A percentile compares a stretch with the other conserved stretches of the same genome.
phyloP scores from a whole-genome alignment of 2,888 invertebrate genomes.

The Hartigia nigra region DNA sequence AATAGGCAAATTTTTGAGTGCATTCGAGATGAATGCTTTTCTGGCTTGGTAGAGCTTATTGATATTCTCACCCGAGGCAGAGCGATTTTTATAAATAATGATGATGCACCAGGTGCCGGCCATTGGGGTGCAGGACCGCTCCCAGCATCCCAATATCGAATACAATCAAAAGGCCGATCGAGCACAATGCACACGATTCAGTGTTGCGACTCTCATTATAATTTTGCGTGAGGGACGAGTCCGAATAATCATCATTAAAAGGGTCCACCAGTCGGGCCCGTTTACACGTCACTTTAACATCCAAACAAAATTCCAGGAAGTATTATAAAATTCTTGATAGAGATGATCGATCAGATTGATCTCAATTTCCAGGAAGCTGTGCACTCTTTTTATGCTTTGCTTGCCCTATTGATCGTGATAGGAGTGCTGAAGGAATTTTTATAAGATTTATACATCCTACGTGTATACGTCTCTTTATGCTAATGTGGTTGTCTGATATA shows the following conservation, averaged over 20 bases:
- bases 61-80: slow-evolving; percentile 25
- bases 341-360: not conserved
- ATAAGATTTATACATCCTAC: not conserved
- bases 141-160: slow-evolving; percentile 14
- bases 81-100: slow-evolving; percentile 24
- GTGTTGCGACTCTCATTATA: slow-evolving; percentile 22
- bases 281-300: not conserved
- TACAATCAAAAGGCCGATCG: slow-evolving; percentile 14
- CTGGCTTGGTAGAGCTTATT: slow-evolving; percentile 24
- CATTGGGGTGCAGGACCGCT: slow-evolving; percentile 17
- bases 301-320: not conserved
- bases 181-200: slow-evolving; percentile 22
- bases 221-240: slow-evolving; percentile 20
- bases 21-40: not conserved
- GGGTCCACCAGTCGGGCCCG: not conserved
- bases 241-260: not conserved
- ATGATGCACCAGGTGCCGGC: slow-evolving; percentile 25
- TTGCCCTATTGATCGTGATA: not conserved
- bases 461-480: not conserved
- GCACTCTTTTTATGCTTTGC: not conserved
- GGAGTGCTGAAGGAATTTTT: not conserved
- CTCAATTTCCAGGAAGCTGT: not conserved
- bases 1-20: slow-evolving; percentile 1
- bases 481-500: not conserved
- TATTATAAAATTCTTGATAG: not conserved